A percentile compares a stretch with the other conserved stretches of the same genome.
These are phyloP conservation scores for Papilio dardanus DNA, from an alignment of 1,140 invertebrate species.

Conservation along the genomic window DNA sequence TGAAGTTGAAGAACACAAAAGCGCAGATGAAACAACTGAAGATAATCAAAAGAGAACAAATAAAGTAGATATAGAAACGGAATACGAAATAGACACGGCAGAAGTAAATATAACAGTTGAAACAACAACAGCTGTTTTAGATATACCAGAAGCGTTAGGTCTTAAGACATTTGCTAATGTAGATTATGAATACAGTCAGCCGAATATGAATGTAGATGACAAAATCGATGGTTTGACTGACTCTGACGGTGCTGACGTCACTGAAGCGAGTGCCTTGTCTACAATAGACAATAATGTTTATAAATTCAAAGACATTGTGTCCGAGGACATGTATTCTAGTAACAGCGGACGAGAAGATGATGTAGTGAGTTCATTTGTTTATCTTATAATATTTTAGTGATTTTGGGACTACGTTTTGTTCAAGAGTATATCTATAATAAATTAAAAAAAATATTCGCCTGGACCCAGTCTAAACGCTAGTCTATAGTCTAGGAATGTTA, in stretches of 20 bases:
- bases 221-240: slow-evolving; percentile 20
- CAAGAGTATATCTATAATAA: no score
- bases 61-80: background rate
- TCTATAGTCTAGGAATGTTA: no score
- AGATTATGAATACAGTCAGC: slow-evolving; percentile 21
- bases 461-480: no score
- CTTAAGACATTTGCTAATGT: slow-evolving; percentile 28
- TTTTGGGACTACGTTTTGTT: slow-evolving; percentile 20
- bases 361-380: slow-evolving; percentile 41
- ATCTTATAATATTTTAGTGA: slow-evolving; percentile 28
- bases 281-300: slow-evolving; percentile 55
- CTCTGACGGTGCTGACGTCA: slow-evolving; percentile 40
- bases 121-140: slow-evolving; percentile 9
- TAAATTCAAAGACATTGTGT: slow-evolving; percentile 34
- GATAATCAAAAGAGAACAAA: background rate
- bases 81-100: slow-evolving; percentile 35
- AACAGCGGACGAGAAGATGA: slow-evolving; percentile 38
- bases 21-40: background rate
- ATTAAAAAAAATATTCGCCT: no score
- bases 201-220: slow-evolving; percentile 12
- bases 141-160: slow-evolving; percentile 37
- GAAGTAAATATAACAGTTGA: slow-evolving; percentile 37
- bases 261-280: slow-evolving; percentile 42
- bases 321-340: slow-evolving; percentile 49
- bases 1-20: background rate